Evolutionary conservation across 92 coral and sea anemone genomes (phyloP), one percentile per base, ranked within the genome.

Genomic region (Meandrina meandrites): DNA sequence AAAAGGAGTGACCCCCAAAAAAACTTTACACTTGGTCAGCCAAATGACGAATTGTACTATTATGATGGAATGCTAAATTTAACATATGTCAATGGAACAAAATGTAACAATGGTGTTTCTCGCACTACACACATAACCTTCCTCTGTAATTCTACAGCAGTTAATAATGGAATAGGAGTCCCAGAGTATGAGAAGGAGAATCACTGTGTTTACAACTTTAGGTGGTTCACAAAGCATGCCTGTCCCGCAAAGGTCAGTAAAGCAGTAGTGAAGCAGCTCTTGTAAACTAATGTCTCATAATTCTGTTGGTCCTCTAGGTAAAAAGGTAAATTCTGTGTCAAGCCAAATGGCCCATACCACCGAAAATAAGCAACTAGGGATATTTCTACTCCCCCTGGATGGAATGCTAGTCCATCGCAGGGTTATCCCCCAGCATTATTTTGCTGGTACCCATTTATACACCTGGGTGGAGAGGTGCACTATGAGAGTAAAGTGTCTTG

Each of bases 21-120:
- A 13, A 66, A 34, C 42, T 40, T 28, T 36, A 51, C 42, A 35
- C 80, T 89, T 18, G 98, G 99, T 19, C 45, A 54, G 14, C 81
- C 92, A 7, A 95, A 92, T 21, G 76, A 51, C 21, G 77, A n/a
- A 19, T 70, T 97, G 81, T 93, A 89, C 83, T 95, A 95, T 83
- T 97, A 97, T 72, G 99, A 97, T 79, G 99, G 99, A 21, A 92
- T 93, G 82, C 66, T 97, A n/a, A 97, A 89, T 81, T 94, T 97
- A 3, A 92, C 91, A 0, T 97, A 93, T 84, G 54, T 64, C 15
- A 64, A 82, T 84, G 99, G 99, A 1, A 81, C 88, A 13, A 9
- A 36, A 5, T 97, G 99, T 48, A 81, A 18, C 22, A 79, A 79
- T 57, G 82, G 82, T 30, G 58, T 50, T n/a, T 16, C 57, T 24